Conservation (phyloP, 1,140 invertebrate species). For the Nephila pilipes region DNA sequence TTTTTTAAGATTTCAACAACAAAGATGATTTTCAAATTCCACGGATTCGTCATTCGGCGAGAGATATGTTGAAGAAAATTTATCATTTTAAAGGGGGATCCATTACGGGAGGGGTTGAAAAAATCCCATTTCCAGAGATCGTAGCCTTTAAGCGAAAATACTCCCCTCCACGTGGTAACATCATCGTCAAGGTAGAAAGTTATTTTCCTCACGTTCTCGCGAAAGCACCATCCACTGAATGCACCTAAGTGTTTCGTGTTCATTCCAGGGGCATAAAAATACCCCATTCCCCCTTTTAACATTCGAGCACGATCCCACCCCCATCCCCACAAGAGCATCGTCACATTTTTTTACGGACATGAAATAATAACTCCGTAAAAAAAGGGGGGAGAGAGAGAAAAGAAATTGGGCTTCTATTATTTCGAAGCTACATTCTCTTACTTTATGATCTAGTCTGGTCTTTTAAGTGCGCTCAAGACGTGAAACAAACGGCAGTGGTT, state of each 20-base stretch:
- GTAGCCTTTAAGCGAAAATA: neutral
- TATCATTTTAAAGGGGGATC: neutral
- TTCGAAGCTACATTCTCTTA: neutral
- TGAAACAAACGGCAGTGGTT: neutral
- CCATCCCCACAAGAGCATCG: too few relatives aligned
- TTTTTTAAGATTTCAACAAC: too few relatives aligned
- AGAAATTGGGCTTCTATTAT: slow-evolving; percentile 2
- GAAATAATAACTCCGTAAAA: neutral
- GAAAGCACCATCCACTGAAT: neutral
- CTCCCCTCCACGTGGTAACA: neutral
- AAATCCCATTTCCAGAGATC: neutral
- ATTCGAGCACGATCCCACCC: neutral
- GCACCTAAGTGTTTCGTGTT: neutral
- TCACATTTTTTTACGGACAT: neutral
- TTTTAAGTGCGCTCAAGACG: neutral
- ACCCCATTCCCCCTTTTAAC: too few relatives aligned
- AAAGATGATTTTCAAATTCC: too few relatives aligned
- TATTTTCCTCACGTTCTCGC: slow-evolving; percentile 11
- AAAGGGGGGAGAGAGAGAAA: neutral
- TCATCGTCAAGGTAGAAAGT: neutral
- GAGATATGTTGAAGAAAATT: neutral
- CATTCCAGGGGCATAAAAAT: neutral
- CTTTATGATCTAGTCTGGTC: slow-evolving; percentile 11
- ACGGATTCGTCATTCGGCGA: too few relatives aligned
- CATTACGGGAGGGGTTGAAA: neutral